Evolutionary conservation across 2,113 vertebrate genomes (phyloP).

Genomic region (Cepphus grylle): DNA sequence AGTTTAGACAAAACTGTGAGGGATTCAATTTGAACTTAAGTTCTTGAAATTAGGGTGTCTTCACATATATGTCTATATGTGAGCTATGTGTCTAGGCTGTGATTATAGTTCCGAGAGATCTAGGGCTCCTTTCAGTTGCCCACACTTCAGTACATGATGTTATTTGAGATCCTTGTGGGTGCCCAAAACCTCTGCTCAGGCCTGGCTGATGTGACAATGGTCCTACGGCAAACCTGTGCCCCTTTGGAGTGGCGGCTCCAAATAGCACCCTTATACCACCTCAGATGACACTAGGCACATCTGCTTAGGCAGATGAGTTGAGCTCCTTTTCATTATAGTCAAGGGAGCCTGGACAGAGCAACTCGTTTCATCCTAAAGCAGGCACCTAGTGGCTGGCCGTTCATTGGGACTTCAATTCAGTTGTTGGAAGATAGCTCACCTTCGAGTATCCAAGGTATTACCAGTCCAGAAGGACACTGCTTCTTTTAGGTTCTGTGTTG

Average conservation of each 20-base stretch:
- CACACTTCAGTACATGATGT: background rate
- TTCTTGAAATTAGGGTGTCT: background rate
- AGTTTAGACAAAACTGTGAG: background rate
- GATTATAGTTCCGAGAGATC: background rate
- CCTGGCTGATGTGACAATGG: background rate
- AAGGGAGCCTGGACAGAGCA: rapidly evolving
- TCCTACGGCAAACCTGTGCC: background rate
- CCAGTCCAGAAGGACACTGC: background rate
- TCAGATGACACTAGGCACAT: background rate
- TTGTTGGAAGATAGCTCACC: background rate
- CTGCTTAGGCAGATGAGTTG: background rate
- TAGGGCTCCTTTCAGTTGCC: background rate
- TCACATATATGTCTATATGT: background rate
- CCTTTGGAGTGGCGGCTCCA: background rate
- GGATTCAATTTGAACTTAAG: background rate
- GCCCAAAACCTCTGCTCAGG: background rate
- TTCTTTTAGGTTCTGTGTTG: background rate
- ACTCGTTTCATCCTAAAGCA: background rate
- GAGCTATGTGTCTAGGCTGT: background rate
- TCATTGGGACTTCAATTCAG: background rate
- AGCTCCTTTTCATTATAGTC: background rate
- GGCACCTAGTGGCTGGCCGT: background rate
- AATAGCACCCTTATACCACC: background rate
- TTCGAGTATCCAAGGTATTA: background rate
- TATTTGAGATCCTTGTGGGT: background rate